Percentiles rank a stretch among this genome's conserved stretches.
These are phyloP conservation scores for Phrynocephalus guinanensis DNA, from an alignment of 2,797 vertebrate genomes.

Conservation along the genomic window DNA sequence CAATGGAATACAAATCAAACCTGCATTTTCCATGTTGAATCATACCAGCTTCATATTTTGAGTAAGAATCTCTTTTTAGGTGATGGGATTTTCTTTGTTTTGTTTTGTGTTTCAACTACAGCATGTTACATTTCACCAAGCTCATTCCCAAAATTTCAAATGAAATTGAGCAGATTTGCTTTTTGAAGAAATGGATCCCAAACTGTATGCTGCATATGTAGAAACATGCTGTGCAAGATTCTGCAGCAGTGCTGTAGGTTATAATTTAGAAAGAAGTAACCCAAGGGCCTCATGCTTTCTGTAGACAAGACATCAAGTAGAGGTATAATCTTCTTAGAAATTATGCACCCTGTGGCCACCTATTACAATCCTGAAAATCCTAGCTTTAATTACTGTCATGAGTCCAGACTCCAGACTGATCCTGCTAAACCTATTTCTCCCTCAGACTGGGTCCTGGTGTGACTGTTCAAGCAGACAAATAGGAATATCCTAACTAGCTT, in stretches of 20 bases:
- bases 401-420: not conserved
- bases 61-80: not conserved
- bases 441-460: not conserved
- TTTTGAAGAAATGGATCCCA: not conserved
- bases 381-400: not conserved
- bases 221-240: not conserved
- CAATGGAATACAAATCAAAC: not conserved
- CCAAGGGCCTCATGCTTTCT: not conserved
- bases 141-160: not conserved
- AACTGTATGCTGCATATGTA: not conserved
- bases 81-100: not conserved
- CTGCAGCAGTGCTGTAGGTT: not conserved
- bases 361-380: not conserved
- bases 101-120: not conserved
- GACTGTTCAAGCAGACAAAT: not conserved
- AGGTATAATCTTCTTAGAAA: not conserved
- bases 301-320: not conserved
- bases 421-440: not conserved
- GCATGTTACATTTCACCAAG: not conserved
- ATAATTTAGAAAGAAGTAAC: not conserved
- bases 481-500: not conserved
- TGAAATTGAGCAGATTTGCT: not conserved
- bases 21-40: not conserved
- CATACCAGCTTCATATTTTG: not conserved
- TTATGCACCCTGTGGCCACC: not conserved